Evolutionary conservation across 1,140 invertebrate genomes (phyloP).

Genomic region (Lordiphosa clarofinis): DNA sequence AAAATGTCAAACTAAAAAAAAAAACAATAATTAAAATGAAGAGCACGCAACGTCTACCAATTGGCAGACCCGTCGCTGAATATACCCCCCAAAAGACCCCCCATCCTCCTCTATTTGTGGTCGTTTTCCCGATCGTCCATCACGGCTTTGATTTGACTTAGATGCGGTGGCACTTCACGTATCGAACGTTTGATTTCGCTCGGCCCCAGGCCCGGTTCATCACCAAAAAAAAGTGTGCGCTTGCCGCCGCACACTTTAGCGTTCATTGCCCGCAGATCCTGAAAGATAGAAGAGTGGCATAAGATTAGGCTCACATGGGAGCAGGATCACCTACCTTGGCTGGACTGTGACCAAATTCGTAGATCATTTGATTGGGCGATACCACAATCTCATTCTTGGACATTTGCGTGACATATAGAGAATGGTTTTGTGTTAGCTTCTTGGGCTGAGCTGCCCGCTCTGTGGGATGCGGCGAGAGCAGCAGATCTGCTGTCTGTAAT

Average conservation of each 20-base stretch:
- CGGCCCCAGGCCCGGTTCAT: slow-evolving; percentile 20
- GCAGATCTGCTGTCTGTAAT: slow-evolving; percentile 81
- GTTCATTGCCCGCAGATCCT: slow-evolving; percentile 60
- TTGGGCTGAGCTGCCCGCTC: slow-evolving; percentile 82
- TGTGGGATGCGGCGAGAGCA: slow-evolving; percentile 89
- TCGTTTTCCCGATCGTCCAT: slow-evolving; percentile 21
- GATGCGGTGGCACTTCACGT: slow-evolving; percentile 21
- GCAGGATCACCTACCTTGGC: no score
- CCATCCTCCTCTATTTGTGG: slow-evolving; percentile 3
- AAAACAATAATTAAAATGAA: slow-evolving; percentile 46
- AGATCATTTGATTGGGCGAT: slow-evolving; percentile 84
- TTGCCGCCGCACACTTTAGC: slow-evolving; percentile 60
- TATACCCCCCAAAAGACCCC: no score
- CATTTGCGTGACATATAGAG: slow-evolving; percentile 86
- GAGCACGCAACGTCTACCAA: slow-evolving; percentile 1
- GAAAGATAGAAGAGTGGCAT: no score
- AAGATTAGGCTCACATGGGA: no score
- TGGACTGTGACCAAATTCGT: slow-evolving; percentile 93
- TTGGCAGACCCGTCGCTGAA: background rate
- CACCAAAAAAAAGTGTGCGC: slow-evolving; percentile 46
- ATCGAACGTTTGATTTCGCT: slow-evolving; percentile 35
- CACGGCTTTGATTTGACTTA: slow-evolving; percentile 17
- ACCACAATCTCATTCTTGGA: slow-evolving; percentile 79
- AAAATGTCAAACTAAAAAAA: slow-evolving; percentile 41
- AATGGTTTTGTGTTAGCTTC: slow-evolving; percentile 84